These are phyloP conservation scores for Plestiodon gilberti DNA, from an alignment of 2,113 vertebrate genomes.

Conservation along the genomic window DNA sequence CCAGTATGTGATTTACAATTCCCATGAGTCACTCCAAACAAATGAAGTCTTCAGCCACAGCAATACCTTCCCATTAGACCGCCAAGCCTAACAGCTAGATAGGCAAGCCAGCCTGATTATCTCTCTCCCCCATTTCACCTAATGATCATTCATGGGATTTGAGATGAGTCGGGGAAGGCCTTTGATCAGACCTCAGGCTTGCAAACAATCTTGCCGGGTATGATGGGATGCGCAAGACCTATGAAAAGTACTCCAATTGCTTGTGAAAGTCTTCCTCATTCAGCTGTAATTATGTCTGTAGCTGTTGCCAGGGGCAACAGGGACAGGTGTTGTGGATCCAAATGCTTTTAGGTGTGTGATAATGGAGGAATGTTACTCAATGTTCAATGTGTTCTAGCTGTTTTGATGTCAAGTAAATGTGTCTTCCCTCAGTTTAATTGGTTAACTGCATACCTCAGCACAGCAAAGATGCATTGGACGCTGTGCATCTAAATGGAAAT, in stretches of 20 bases:
- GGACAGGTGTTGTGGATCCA: not conserved
- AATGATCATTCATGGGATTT: slow-evolving; percentile 39
- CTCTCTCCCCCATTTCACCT: not conserved
- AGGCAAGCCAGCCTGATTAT: slow-evolving; percentile 34
- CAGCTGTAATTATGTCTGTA: slow-evolving; percentile 16
- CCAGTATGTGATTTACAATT: slow-evolving; percentile 20
- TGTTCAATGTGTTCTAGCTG: rapidly evolving
- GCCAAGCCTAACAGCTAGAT: slow-evolving; percentile 19
- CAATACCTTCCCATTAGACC: slow-evolving; percentile 8
- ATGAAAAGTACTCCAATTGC: slow-evolving; percentile 15
- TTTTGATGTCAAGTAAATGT: not conserved
- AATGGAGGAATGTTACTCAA: not conserved
- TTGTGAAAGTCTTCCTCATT: not conserved
- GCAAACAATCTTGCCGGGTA: not conserved
- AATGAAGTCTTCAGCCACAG: slow-evolving; percentile 43
- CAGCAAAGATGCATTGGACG: not conserved
- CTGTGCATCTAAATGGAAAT: rapidly evolving
- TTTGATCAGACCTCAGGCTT: slow-evolving; percentile 46
- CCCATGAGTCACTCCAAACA: slow-evolving; percentile 41
- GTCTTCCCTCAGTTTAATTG: rapidly evolving
- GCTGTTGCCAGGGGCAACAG: slow-evolving; percentile 59
- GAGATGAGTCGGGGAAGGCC: slow-evolving; percentile 56
- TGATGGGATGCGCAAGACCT: not conserved
- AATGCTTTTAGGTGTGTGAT: not conserved
- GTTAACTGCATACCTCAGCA: not conserved